phyloP scores from a whole-genome alignment of 2,797 vertebrate species.

The Ambastaia sidthimunki region DNA sequence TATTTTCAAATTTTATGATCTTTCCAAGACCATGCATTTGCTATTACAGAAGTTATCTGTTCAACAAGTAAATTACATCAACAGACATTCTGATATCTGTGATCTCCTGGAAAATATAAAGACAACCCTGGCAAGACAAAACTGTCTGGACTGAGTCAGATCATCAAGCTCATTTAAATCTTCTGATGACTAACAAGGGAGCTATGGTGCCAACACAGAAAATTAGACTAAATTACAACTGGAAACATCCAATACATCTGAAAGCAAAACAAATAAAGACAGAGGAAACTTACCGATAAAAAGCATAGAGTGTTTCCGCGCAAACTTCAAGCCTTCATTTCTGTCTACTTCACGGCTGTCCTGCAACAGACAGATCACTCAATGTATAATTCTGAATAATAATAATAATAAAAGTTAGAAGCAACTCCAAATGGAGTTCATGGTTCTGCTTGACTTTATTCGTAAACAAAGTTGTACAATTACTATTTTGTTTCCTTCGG shows the following conservation, averaged over 20 bases:
- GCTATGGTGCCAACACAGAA: not conserved
- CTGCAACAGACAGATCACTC: conserved; percentile 73
- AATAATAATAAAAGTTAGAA: conserved; percentile 3
- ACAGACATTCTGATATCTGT: not conserved
- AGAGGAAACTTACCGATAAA: conserved; percentile 86
- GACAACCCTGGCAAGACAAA: conserved; percentile 18
- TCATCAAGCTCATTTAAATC: not conserved
- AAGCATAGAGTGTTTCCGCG: conserved; percentile 97
- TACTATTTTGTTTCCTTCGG: not conserved
- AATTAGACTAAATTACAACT: conserved; percentile 3
- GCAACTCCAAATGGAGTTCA: not conserved
- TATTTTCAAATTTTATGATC: no score
- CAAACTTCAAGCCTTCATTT: conserved; percentile 96
- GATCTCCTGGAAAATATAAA: not conserved
- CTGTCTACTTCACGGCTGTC: conserved; percentile 95
- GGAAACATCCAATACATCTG: not conserved
- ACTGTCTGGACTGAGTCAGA: not conserved
- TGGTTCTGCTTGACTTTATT: not conserved
- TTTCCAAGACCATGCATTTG: no score
- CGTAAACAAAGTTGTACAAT: not conserved
- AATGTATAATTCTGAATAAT: not conserved
- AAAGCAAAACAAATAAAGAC: not conserved
- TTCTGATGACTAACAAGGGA: conserved; percentile 8
- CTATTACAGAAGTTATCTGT: no score
- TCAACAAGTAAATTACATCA: not conserved